Evolutionary conservation across 2,113 vertebrate genomes (phyloP).

Genomic region (Regulus satrapa): DNA sequence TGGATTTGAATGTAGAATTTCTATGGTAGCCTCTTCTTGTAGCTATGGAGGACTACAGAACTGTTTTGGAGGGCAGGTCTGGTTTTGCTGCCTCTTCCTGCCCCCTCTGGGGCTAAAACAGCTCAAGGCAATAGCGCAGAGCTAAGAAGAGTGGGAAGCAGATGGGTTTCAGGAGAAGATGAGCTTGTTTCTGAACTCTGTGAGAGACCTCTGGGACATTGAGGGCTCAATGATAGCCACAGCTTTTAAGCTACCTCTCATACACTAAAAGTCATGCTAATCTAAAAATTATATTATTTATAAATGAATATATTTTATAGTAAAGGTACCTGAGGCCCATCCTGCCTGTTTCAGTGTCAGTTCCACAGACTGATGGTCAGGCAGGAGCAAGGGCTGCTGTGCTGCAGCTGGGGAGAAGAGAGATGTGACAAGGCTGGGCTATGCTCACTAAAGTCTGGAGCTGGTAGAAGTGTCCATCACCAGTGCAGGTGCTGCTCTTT

Average conservation of each 20-base stretch:
- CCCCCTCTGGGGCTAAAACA: not conserved
- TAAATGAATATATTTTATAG: not conserved
- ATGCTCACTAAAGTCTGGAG: not conserved
- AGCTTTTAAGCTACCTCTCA: not conserved
- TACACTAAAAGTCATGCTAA: not conserved
- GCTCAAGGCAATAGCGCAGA: not conserved
- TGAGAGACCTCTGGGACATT: not conserved
- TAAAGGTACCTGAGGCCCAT: not conserved
- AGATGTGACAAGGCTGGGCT: not conserved
- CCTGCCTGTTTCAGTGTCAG: not conserved
- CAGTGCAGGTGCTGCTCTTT: not conserved
- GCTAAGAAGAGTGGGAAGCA: not conserved
- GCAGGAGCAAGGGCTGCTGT: not conserved
- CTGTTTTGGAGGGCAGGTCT: not conserved
- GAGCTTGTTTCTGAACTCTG: fast-evolving
- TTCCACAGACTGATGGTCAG: not conserved
- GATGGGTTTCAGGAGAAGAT: not conserved
- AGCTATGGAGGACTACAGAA: not conserved
- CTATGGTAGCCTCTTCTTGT: not conserved
- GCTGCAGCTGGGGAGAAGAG: not conserved
- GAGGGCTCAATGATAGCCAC: not conserved
- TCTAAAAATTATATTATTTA: not conserved
- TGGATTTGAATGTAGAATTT: not conserved
- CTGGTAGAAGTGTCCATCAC: not conserved
- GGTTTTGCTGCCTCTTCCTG: not conserved